A percentile compares a stretch with the other conserved stretches of the same genome.
phyloP scores from a whole-genome alignment of 2,797 vertebrate species.

The Chloroceryle inda region DNA sequence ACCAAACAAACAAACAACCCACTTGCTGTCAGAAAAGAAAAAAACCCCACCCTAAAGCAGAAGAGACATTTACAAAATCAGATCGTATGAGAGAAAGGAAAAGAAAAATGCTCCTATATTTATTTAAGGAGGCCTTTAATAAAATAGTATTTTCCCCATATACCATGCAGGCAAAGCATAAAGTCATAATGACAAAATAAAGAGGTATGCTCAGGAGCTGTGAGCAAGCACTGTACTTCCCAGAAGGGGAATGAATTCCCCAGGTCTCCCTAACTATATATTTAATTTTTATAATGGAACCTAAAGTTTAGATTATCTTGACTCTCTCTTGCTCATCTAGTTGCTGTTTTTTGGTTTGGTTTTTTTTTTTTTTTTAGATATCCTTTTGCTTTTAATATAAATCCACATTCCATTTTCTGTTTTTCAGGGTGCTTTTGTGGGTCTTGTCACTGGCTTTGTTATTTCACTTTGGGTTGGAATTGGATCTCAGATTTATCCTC shows the following conservation, averaged over 20 bases:
- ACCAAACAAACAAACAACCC: too few relatives aligned
- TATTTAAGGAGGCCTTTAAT: not conserved
- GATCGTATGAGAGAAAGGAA: not conserved
- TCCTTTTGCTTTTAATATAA: not conserved
- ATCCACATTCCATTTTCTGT: not conserved
- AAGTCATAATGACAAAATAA: not conserved
- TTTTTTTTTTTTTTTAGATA: not conserved
- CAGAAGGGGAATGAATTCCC: not conserved
- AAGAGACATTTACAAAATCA: not conserved
- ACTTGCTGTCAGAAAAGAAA: not conserved
- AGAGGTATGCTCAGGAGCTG: not conserved
- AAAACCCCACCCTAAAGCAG: not conserved
- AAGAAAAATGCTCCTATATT: not conserved
- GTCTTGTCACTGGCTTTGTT: constrained; percentile 84
- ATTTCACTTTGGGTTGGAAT: constrained; percentile 92
- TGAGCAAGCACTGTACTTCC: not conserved
- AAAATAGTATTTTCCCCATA: not conserved
- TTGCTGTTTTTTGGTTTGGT: not conserved
- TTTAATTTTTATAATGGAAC: not conserved
- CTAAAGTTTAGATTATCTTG: not conserved
- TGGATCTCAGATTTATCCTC: constrained; percentile 89
- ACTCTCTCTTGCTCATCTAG: not conserved
- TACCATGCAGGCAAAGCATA: not conserved
- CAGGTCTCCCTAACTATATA: not conserved
- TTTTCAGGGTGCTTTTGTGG: constrained; percentile 87